These are phyloP conservation scores for Elephas maximus DNA, from an alignment of 2,113 vertebrate genomes.

Conservation along the genomic window DNA sequence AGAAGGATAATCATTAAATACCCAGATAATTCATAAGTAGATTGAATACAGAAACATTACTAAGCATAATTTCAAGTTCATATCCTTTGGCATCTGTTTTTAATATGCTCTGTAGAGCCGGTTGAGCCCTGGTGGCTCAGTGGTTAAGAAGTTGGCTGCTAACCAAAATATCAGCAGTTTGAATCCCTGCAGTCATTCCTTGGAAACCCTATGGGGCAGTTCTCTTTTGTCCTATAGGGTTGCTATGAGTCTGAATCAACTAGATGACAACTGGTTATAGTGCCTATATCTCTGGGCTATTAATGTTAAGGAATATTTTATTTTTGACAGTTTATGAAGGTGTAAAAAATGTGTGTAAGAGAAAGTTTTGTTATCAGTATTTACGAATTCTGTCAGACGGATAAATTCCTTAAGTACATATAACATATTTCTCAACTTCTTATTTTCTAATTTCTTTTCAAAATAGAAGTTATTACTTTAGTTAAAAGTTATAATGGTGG, in stretches of 20 bases:
- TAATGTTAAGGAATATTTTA: conserved; percentile 11
- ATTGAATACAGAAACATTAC: neutral
- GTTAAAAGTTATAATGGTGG: conserved; percentile 25
- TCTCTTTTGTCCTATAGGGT: no score
- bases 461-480: conserved; percentile 35
- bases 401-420: neutral
- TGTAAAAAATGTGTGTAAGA: neutral
- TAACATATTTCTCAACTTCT: conserved; percentile 8
- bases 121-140: no score
- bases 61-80: conserved; percentile 3
- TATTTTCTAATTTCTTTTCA: neutral
- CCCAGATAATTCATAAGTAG: conserved; percentile 8
- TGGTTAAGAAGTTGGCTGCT: no score
- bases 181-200: no score
- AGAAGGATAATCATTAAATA: neutral
- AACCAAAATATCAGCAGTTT: no score
- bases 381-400: neutral
- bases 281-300: neutral
- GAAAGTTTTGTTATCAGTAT: conserved; percentile 37
- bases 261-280: no score
- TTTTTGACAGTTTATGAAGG: conserved; percentile 14
- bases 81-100: conserved; percentile 4
- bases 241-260: no score
- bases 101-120: neutral
- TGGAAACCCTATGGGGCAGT: no score